phyloP scores from a whole-genome alignment of 2,888 invertebrate species.

The Caenorhabditis panamensis region DNA sequence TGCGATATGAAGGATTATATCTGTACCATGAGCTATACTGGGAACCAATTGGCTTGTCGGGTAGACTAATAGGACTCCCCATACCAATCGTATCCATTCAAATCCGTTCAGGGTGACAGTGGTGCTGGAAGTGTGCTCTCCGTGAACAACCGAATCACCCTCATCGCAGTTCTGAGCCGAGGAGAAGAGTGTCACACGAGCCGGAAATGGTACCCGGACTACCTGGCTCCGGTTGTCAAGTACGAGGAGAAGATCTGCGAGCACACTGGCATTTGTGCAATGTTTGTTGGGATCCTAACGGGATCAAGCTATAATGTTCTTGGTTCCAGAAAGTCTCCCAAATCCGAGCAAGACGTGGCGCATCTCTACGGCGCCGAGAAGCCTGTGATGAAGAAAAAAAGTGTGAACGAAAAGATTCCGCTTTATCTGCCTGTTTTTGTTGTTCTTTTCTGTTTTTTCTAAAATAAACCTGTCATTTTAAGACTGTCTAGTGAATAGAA shows the following conservation, averaged over 20 bases:
- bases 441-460: background rate
- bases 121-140: slow-evolving; percentile 19
- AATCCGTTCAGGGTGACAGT: slow-evolving; percentile 46
- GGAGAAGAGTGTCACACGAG: slow-evolving; percentile 16
- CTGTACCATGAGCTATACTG: slow-evolving; percentile 13
- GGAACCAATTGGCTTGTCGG: slow-evolving; percentile 21
- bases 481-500: too few relatives aligned
- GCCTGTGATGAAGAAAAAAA: background rate
- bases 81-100: too few relatives aligned
- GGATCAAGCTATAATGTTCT: background rate
- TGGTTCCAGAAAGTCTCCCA: background rate
- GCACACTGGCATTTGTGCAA: slow-evolving; percentile 24
- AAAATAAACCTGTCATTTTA: background rate
- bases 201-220: background rate
- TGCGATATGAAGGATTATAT: slow-evolving; percentile 2
- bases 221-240: slow-evolving; percentile 1
- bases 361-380: slow-evolving; percentile 8
- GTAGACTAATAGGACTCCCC: too few relatives aligned
- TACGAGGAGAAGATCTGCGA: slow-evolving; percentile 13
- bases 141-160: background rate
- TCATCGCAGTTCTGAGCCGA: slow-evolving; percentile 33
- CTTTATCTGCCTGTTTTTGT: too few relatives aligned
- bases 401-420: background rate
- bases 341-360: background rate
- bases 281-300: too few relatives aligned